Percentiles rank a stretch among this genome's conserved stretches.
phyloP scores from a whole-genome alignment of 2,113 vertebrate genomes.

The human (Homo sapiens) region DNA sequence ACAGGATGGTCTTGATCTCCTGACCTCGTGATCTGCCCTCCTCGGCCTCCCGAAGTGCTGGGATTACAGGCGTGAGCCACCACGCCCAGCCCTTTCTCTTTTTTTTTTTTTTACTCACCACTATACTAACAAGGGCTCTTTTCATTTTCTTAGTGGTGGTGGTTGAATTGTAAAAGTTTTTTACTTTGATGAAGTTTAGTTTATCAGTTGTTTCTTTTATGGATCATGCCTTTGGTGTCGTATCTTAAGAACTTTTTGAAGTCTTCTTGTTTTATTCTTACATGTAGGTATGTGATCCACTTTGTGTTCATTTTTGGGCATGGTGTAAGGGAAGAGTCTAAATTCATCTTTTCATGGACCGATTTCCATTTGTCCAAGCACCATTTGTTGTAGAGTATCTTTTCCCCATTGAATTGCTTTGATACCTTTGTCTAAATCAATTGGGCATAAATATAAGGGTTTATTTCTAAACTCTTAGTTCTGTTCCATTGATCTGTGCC shows the following conservation, averaged over 20 bases:
- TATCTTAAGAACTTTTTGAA: neutral
- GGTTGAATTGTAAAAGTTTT: neutral
- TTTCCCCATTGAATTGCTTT: neutral
- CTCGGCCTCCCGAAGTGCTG: neutral
- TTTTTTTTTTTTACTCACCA: neutral
- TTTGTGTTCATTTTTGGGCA: neutral
- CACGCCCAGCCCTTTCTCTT: neutral
- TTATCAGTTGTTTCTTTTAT: neutral
- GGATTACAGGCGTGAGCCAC: neutral
- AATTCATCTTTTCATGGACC: neutral
- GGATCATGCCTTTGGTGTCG: neutral
- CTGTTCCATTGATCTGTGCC: neutral
- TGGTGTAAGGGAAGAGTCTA: neutral
- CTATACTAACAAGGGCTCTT: neutral
- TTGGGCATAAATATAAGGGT: neutral
- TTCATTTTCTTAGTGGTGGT: neutral
- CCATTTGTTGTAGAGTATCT: neutral
- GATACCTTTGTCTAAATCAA: neutral
- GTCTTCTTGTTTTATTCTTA: neutral
- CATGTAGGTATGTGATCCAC: neutral
- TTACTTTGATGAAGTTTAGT: neutral
- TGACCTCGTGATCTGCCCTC: neutral
- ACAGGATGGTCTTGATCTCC: neutral
- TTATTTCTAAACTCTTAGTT: neutral
- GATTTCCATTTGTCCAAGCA: neutral